Evolutionary conservation across 2,113 vertebrate species (phyloP).

Genomic region (Rhinogobius similis): DNA sequence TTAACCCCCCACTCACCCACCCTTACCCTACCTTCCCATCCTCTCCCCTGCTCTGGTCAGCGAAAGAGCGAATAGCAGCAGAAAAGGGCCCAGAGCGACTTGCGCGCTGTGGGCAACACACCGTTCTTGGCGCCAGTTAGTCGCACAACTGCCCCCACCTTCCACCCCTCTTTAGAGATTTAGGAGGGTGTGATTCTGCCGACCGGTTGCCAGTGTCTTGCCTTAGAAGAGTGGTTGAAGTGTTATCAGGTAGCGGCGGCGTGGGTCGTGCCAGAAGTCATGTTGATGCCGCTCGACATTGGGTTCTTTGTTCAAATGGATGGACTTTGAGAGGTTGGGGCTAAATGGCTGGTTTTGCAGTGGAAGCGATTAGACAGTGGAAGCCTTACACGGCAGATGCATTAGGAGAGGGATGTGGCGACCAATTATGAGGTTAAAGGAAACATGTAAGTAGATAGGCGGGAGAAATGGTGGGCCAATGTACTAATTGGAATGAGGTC

Average conservation of each 20-base stretch:
- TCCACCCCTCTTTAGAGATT: slow-evolving; percentile 78
- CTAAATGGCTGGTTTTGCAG: slow-evolving; percentile 21
- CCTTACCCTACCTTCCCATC: slow-evolving; percentile 6
- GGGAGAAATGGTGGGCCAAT: slow-evolving; percentile 65
- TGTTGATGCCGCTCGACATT: slow-evolving; percentile 77
- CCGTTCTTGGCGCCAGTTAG: slow-evolving; percentile 96
- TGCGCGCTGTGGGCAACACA: slow-evolving; percentile 92
- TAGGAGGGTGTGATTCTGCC: slow-evolving; percentile 58
- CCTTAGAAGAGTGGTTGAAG: slow-evolving; percentile 50
- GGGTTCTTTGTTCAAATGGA: slow-evolving; percentile 87
- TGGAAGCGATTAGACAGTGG: not conserved
- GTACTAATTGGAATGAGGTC: not conserved
- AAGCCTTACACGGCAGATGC: slow-evolving; percentile 12
- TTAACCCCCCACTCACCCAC: slow-evolving; percentile 44
- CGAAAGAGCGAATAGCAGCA: slow-evolving; percentile 82
- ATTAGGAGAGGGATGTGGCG: slow-evolving; percentile 62
- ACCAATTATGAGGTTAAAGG: slow-evolving; percentile 80
- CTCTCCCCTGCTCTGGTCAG: slow-evolving; percentile 86
- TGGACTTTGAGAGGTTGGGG: slow-evolving; percentile 71
- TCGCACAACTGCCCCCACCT: slow-evolving; percentile 74
- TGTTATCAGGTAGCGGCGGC: slow-evolving; percentile 84
- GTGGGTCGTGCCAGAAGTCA: slow-evolving; percentile 76
- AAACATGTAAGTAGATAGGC: slow-evolving; percentile 87
- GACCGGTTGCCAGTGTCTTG: slow-evolving; percentile 71
- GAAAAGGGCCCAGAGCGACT: slow-evolving; percentile 86